These are phyloP conservation scores for Eupithecia abbreviata DNA, from an alignment of 2,888 invertebrate species.

Conservation along the genomic window DNA sequence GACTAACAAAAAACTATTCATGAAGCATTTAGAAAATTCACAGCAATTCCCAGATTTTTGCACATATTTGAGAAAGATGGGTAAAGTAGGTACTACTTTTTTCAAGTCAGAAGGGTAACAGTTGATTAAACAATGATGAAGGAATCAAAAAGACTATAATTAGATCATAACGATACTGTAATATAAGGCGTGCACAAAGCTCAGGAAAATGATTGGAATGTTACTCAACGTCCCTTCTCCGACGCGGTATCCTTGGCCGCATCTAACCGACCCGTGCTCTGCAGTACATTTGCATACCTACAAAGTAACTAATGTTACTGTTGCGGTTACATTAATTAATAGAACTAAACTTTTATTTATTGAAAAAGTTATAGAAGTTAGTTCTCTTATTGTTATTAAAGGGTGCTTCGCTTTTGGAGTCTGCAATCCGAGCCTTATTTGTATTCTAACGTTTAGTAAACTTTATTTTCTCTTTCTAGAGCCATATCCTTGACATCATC, in stretches of 20 bases:
- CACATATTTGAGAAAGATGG: too few species aligned
- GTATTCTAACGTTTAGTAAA: background rate
- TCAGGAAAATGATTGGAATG: conserved; percentile 55
- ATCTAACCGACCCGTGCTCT: conserved; percentile 52
- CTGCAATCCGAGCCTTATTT: background rate
- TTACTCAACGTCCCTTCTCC: conserved; percentile 63
- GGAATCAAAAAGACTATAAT: background rate
- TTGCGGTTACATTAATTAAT: background rate
- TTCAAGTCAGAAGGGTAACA: background rate
- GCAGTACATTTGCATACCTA: conserved; percentile 55
- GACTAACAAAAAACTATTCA: too few species aligned
- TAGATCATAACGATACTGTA: conserved; percentile 10
- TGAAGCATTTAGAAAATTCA: too few species aligned
- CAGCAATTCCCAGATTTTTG: too few species aligned
- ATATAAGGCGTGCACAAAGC: conserved; percentile 28
- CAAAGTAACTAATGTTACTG: conserved; percentile 35
- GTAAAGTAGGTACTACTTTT: too few species aligned
- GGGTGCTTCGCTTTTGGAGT: background rate
- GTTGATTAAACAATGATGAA: background rate
- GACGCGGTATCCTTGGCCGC: conserved; percentile 58
- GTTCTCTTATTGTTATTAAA: background rate
- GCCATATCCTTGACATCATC: background rate
- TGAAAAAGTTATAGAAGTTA: background rate
- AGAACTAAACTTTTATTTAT: background rate
- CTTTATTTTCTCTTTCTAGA: background rate